Base-by-base conservation (phyloP, 1,140 invertebrate genomes). In the Drosophila pruinosa region DNA sequence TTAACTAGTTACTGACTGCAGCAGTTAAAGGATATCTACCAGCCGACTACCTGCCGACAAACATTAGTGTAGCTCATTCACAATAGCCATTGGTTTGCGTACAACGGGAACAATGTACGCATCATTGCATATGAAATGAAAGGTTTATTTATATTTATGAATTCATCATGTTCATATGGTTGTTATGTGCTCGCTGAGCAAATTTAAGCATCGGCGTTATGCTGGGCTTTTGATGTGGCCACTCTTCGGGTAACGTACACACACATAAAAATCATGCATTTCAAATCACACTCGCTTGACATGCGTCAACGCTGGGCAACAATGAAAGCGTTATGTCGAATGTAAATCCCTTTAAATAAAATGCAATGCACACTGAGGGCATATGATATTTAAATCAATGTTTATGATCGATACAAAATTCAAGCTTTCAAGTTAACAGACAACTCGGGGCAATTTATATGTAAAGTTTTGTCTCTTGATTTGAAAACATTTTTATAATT, bases 61-160 rank as follows among this genome's bases (percentile, higher is more conserved):
- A 15, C 21, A 28, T 63, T 56, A 63, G 57, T 63, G 15, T 15
- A 50, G 43, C 26, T 36, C 14, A 3, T 67, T 52, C 52, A 73
- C 70, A 63, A 57, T 68, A 39, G 21, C 64, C 64, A 36, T 41
- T 53, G 45, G 10, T 17, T 36, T 24, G 43, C 24, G 14, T 8
- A 52, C 17, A 53, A 45, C 22, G 22, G n/a, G 38, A 52, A 72
- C 69, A 61, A 72, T 57, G 31, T 68, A 79, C 80, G 75, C 75
- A 85, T 85, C 80, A 79, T 75, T 83, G 80, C 75, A 79, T 85
- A 67, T 57, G 56, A 41, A 67, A 79, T 76, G 63, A 79, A 79
- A 67, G 74, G 65, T 78, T 83, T 82, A 78, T 83, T 85, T 85
- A 83, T 83, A 85, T 83, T 85, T 83, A 83, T 83, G 68, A 85